Percentiles rank a stretch among this genome's conserved stretches.
phyloP scores from a whole-genome alignment of 1,140 invertebrate genomes.

The Pseudomyrmex cubaensis region DNA sequence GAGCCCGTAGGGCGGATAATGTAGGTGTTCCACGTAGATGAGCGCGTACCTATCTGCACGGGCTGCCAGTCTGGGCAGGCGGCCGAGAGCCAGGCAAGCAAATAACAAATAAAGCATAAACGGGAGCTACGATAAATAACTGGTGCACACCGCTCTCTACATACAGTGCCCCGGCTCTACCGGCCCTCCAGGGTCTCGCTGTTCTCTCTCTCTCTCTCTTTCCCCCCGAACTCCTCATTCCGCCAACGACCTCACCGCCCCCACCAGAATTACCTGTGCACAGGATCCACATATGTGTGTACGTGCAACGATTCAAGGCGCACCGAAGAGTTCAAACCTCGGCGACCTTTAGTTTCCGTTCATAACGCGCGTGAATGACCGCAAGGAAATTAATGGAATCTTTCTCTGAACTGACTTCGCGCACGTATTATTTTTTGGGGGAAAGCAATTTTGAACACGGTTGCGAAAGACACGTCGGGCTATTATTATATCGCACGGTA shows the following conservation, averaged over 20 bases:
- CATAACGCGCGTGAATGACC: background rate
- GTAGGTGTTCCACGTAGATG: conserved; percentile 16
- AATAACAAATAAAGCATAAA: conserved; percentile 82
- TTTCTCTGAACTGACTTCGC: conserved; percentile 5
- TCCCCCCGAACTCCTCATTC: background rate
- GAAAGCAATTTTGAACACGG: conserved; percentile 12
- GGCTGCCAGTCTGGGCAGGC: conserved; percentile 51
- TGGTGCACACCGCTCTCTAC: conserved; percentile 72
- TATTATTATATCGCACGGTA: conserved; percentile 1
- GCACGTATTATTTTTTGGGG: conserved; percentile 13
- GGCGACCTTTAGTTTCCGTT: conserved; percentile 36
- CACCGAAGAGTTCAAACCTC: conserved; percentile 30
- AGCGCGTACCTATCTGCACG: conserved; percentile 37
- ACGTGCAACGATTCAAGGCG: conserved; percentile 56
- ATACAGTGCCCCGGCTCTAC: conserved; percentile 44
- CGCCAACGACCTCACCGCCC: conserved; percentile 43
- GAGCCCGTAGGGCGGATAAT: conserved; percentile 63
- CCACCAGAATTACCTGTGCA: conserved; percentile 44
- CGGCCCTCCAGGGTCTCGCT: conserved; percentile 63
- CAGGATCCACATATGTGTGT: conserved; percentile 39
- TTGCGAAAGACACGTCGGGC: background rate
- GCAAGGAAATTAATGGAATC: conserved; percentile 3
- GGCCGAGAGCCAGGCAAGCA: conserved; percentile 62
- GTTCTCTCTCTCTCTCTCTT: conserved; percentile 32
- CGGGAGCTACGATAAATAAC: conserved; percentile 81